These are phyloP conservation scores for Drosophila nr. perissopoda DNA, from an alignment of 2,888 invertebrate genomes.

Conservation along the genomic window DNA sequence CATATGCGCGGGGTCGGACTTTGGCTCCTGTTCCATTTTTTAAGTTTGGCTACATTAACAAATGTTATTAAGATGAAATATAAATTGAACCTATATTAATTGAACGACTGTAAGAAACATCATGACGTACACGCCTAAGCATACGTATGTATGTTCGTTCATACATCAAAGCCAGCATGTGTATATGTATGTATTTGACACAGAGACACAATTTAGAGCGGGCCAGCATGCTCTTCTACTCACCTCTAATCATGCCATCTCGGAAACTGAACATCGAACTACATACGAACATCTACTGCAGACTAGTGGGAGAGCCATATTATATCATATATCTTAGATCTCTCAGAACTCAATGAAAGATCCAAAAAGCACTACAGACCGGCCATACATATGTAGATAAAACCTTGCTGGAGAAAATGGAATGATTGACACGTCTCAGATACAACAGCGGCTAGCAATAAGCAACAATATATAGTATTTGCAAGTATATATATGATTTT, in stretches of 20 bases:
- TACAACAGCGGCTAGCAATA: background rate
- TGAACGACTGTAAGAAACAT: background rate
- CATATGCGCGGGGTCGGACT: background rate
- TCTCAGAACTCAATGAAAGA: background rate
- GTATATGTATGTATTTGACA: background rate
- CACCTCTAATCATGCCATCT: background rate
- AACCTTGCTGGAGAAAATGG: background rate
- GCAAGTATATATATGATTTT: background rate
- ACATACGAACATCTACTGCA: background rate
- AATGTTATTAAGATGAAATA: constrained; percentile 1
- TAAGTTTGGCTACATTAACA: constrained; percentile 5
- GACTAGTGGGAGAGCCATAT: background rate
- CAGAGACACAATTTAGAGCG: constrained; percentile 4
- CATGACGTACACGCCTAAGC: constrained; percentile 12
- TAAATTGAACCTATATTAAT: background rate
- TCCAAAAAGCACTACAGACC: background rate
- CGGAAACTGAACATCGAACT: background rate
- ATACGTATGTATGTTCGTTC: constrained; percentile 1
- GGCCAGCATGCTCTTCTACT: background rate
- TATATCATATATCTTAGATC: background rate
- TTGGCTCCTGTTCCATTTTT: constrained; percentile 43
- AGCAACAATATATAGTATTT: background rate
- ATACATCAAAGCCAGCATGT: constrained; percentile 3
- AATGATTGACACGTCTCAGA: background rate
- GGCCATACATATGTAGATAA: background rate